Base-by-base conservation (phyloP, 2,888 invertebrate genomes). In the Meloe dianella region DNA sequence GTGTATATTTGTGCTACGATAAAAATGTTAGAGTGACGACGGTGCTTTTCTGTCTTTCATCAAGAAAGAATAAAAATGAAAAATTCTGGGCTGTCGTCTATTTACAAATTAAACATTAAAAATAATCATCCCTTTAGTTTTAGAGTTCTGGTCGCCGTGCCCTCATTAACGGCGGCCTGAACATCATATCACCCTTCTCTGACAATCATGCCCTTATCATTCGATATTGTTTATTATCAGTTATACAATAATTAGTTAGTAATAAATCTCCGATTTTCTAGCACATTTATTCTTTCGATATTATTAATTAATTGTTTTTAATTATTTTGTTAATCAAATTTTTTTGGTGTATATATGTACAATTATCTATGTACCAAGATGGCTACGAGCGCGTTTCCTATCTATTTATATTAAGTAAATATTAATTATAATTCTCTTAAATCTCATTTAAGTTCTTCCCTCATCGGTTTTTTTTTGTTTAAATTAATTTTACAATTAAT, bases 301-400 rank as follows among this genome's bases (percentile, higher is more conserved):
- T 41, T 41, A 41, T 41, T 41, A 41, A n/a, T n/a, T n/a, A n/a
- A n/a, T n/a, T n/a, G n/a, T n/a, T n/a, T n/a, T 35, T 35, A 35
- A 14, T 35, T 12, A 14, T 35, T 12, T 41, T 41, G 17, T 17
- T n/a, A n/a, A 12, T 41, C 27, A 27, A 41, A 38, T 38, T 38
- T n/a, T 41, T 41, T 17, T 41, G 41, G 41, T 41, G 75, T 73
- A 68, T 76, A 76, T 81, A 81, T 80, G 70, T 81, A 81, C 81
- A 80, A 76, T 80, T 73, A 71, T 67, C 62, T 73, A 71, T 74
- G 74, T 77, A 77, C 78, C 75, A 74, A 74, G 71, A 76, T 77
- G 78, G 78, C 82, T 83, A 82, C 81, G 81, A 82, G 82, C 82
- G 82, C 80, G 80, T 81, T 76, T 79, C 78, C 79, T 80, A 80